Evolutionary conservation across 1,140 invertebrate genomes (phyloP).

Genomic region (Phthorimaea operculella): DNA sequence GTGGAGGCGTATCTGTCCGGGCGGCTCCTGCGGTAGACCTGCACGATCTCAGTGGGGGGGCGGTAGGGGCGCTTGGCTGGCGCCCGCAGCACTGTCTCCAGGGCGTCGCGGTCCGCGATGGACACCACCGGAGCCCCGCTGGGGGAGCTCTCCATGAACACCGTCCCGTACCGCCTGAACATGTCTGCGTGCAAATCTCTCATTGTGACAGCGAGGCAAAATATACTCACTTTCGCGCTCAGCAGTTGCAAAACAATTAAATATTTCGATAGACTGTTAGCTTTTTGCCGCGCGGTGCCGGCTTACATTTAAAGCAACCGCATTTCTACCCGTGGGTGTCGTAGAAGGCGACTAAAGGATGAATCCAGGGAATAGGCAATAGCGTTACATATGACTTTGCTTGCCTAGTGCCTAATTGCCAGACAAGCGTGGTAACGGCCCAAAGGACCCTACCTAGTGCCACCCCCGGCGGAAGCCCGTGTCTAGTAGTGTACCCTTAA

Average conservation of each 20-base stretch:
- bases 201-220: constrained; percentile 43
- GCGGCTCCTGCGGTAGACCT: constrained; percentile 77
- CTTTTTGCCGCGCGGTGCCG: too few relatives aligned
- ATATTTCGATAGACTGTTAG: too few relatives aligned
- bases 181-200: constrained; percentile 71
- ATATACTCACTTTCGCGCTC: constrained; percentile 1
- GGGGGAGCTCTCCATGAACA: constrained; percentile 81
- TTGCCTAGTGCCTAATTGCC: too few relatives aligned
- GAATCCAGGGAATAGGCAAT: too few relatives aligned
- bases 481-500: too few relatives aligned
- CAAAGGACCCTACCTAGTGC: too few relatives aligned
- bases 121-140: constrained; percentile 81
- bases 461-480: too few relatives aligned
- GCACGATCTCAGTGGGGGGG: constrained; percentile 84
- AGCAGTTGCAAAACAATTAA: not conserved
- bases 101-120: constrained; percentile 78
- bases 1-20: constrained; percentile 83
- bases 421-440: too few relatives aligned
- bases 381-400: too few relatives aligned
- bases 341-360: too few relatives aligned
- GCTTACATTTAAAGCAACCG: too few relatives aligned
- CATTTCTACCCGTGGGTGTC: too few relatives aligned
- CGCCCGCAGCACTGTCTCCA: constrained; percentile 80
- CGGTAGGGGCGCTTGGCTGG: constrained; percentile 80
- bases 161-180: constrained; percentile 76